Conservation (phyloP, 1,140 invertebrate species). For the Solen grandis region DNA sequence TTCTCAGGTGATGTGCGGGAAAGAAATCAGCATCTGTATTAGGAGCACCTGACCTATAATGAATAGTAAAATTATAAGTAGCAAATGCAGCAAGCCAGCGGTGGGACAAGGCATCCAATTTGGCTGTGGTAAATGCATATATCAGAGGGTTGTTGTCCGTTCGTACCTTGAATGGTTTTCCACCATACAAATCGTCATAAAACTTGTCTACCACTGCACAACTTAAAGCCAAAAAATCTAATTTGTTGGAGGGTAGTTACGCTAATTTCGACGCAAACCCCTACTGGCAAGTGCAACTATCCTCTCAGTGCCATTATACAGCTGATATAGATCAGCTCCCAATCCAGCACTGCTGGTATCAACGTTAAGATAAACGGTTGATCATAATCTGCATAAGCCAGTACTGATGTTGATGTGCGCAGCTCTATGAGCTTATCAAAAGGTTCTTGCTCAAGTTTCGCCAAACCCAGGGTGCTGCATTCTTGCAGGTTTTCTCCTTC, state of each 20-base stretch:
- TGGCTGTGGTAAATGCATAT: not conserved
- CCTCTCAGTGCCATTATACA: not conserved
- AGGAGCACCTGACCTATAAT: constrained; percentile 11
- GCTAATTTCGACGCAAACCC: too few species aligned
- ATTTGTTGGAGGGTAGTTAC: not conserved
- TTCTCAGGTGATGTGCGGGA: too few species aligned
- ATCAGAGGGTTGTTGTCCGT: too few species aligned
- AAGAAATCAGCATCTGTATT: constrained; percentile 43
- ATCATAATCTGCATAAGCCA: constrained; percentile 53
- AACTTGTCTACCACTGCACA: constrained; percentile 3
- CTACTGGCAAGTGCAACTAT: not conserved
- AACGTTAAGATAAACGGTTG: constrained; percentile 52
- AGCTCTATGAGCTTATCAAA: constrained; percentile 61
- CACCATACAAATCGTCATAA: constrained; percentile 11
- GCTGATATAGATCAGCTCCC: constrained; percentile 55
- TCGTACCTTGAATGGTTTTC: not conserved
- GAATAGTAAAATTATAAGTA: constrained; percentile 37
- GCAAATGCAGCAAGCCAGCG: constrained; percentile 2
- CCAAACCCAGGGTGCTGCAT: not conserved
- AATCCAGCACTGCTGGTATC: constrained; percentile 60
- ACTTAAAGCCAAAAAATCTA: too few species aligned
- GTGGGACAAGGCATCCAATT: constrained; percentile 7
- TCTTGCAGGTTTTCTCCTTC: not conserved
- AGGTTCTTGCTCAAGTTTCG: constrained; percentile 6
- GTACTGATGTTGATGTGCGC: constrained; percentile 45